Conservation (phyloP, 2,113 vertebrate genomes). For the Gymnorhina tibicen region DNA sequence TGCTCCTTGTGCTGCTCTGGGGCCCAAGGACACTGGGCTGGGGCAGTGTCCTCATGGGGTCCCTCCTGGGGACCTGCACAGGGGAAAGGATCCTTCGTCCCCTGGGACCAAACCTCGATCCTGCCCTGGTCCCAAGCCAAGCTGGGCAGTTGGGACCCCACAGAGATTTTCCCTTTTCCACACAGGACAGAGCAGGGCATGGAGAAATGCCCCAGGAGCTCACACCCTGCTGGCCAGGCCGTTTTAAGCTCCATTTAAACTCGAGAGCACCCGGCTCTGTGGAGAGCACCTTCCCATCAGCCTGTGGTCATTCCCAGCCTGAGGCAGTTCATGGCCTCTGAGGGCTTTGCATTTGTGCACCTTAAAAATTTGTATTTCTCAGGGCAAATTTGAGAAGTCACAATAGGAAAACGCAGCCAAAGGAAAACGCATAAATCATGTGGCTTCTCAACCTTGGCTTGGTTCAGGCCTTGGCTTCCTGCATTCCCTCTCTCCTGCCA, state of each 20-base stretch:
- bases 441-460: not conserved
- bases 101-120: not conserved
- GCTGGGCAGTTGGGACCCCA: fast-evolving
- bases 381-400: not conserved
- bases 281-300: not conserved
- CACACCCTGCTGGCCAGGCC: not conserved
- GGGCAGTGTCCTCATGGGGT: not conserved
- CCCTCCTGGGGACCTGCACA: not conserved
- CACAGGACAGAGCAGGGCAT: not conserved
- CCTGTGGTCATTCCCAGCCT: not conserved
- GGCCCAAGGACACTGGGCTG: not conserved
- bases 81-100: not conserved
- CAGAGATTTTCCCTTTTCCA: not conserved
- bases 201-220: not conserved
- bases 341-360: not conserved
- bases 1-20: not conserved
- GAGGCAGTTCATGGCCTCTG: not conserved
- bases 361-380: not conserved
- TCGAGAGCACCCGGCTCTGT: fast-evolving
- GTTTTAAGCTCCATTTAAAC: not conserved
- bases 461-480: not conserved
- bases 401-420: not conserved
- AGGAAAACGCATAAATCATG: not conserved
- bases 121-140: not conserved
- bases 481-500: not conserved